Base-by-base conservation (phyloP, 2,888 invertebrate species). In the Xylocampa areola region DNA sequence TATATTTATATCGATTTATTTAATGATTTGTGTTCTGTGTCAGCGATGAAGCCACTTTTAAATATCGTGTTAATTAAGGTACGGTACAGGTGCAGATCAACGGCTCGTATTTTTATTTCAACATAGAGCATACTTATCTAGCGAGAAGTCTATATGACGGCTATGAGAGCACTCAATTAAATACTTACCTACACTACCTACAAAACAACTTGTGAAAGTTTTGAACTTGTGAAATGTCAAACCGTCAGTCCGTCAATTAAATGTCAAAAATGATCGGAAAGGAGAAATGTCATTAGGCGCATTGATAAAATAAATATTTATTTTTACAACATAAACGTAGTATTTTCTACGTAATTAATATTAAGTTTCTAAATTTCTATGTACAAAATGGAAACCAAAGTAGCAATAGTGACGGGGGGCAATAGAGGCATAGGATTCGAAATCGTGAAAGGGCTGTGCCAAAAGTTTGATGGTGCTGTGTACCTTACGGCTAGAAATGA, bases 401-500 rank as follows among this genome's bases (percentile, higher is more conserved):
- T 94, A 85, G 94, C 94, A 73, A 79, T 94, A 79, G 94, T 94
- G 71, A 93, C 93, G 35, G 94, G 94, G 61, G 81, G 86, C 60
- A 94, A 94, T 75, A 91, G 82, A 80, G 94, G 94, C 59, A 90
- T 94, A 79, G 94, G 94, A 64, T 92, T 88, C 73, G 91, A 92
- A 80, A 93, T 94, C 58, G 92, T 93, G 40, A 93, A 94, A 78
- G 94, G 94, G 25, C 90, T 97, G 59, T 96, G 96, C 86, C 90
- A 95, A 79, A 95, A 95, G 82, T 97, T 95, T 83, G 89, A 96
- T 79, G 97, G 96, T 61, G 93, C 92, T 83, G 97, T 97, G 63
- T 96, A 96, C 86, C 91, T 97, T 66, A 97, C 97, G 79, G 95
- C 96, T 61, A 94, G 97, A 84, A 94, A 95, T 84, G 94, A 93